Base-by-base conservation (phyloP, 2,113 vertebrate species). In the Rhegmatorhina hoffmannsi region DNA sequence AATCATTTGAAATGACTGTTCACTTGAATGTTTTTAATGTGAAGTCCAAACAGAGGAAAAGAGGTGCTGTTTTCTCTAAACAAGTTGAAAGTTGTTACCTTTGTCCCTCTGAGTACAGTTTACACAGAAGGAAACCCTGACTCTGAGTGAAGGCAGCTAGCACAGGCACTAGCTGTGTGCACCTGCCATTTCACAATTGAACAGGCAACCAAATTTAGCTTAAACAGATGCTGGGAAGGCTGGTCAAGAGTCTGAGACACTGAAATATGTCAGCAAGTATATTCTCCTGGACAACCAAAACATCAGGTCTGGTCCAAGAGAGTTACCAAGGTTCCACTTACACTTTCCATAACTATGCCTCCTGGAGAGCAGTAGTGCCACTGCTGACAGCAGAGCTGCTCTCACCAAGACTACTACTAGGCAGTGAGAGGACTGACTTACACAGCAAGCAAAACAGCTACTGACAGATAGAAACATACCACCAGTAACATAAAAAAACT, bases 401-500 rank as follows among this genome's bases (percentile, higher is more conserved):
- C 52, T 76, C 29, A 7, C 38, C 38, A 55, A 34, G 59, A 43
- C 33, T 26, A 68, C 8, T 43, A 78, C 14, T 13, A 43, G 20
- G 25, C 33, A 88, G 0, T 47, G 75, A 36, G 17, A 87, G 6
- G 13, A 87, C 7, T 18, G 58, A 55, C 31, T 73, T 60, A n/a
- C 25, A 68, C 28, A 82, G 44, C 40, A 80, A 90, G 47, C 46
- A 81, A 31, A 60, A 56, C 28, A 70, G 31, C 60, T 78, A 81
- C 44, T 63, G 56, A 52, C 38, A 83, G 44, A 76, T 4, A 81
- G 3, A 91, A 89, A 59, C 3, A 34, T 10, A 66, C 11, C 43
- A 87, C 0, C 0, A 9, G 4, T 28, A 84, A 81, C 5, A 62
- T 14, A 23, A 11, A 66, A 56, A 72, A 36, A 66, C 2, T 38